A percentile compares a stretch with the other conserved stretches of the same genome.
phyloP scores from a whole-genome alignment of 2,797 vertebrate species.

The Apogon hyalosoma region DNA sequence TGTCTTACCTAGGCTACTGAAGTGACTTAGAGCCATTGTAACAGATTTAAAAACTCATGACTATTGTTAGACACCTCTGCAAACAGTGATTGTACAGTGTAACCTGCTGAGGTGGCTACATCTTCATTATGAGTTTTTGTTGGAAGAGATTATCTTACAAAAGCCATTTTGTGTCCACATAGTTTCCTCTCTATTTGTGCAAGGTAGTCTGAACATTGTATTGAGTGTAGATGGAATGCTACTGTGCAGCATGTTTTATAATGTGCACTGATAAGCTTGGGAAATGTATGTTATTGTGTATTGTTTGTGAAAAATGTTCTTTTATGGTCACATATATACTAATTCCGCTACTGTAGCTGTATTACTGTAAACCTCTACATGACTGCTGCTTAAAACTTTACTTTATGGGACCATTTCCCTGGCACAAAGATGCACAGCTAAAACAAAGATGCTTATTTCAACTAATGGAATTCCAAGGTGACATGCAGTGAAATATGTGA shows the following conservation, averaged over 20 bases:
- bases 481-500: constrained; percentile 25
- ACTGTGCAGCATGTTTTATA: constrained; percentile 91
- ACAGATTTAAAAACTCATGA: constrained; percentile 58
- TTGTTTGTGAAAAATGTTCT: constrained; percentile 83
- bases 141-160: constrained; percentile 69
- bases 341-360: constrained; percentile 87
- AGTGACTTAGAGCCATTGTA: constrained; percentile 82
- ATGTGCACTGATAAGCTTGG: constrained; percentile 94
- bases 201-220: constrained; percentile 88
- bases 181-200: constrained; percentile 62
- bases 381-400: constrained; percentile 92
- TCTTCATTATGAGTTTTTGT: constrained; percentile 59
- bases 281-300: constrained; percentile 88
- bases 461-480: constrained; percentile 27
- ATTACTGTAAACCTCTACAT: constrained; percentile 92
- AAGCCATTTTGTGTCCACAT: constrained; percentile 71
- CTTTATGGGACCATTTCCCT: constrained; percentile 72
- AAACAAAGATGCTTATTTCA: constrained; percentile 47
- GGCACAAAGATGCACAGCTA: constrained; percentile 56
- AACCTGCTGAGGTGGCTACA: constrained; percentile 60
- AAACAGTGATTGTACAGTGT: constrained; percentile 71
- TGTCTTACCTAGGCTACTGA: constrained; percentile 71
- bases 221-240: constrained; percentile 91
- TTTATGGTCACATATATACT: constrained; percentile 80
- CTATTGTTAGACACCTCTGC: constrained; percentile 60